Evolutionary conservation across 2,888 invertebrate genomes (phyloP).

Genomic region (Hypercompe scribonia): DNA sequence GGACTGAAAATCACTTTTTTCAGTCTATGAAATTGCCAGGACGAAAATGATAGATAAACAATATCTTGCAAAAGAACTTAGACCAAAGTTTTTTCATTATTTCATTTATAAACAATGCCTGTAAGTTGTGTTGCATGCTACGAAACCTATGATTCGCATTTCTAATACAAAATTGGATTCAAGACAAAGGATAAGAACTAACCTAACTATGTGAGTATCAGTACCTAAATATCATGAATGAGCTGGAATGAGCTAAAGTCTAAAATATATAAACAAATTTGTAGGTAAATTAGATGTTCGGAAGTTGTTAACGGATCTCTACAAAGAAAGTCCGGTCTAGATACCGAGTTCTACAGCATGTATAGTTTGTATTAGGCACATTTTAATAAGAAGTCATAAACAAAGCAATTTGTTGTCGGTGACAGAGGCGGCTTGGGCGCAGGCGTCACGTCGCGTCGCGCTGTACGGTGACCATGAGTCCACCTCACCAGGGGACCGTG

Average conservation of each 20-base stretch:
- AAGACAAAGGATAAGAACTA: background rate
- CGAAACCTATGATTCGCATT: background rate
- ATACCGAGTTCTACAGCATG: slow-evolving; percentile 25
- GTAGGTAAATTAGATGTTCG: background rate
- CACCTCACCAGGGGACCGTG: slow-evolving; percentile 48
- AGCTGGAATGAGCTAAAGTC: background rate
- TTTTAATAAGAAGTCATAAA: slow-evolving; percentile 69
- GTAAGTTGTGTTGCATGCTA: background rate
- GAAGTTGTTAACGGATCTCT: background rate
- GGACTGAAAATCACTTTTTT: background rate
- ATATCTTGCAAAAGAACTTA: background rate
- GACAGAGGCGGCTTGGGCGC: slow-evolving; percentile 56
- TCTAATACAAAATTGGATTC: background rate
- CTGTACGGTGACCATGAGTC: slow-evolving; percentile 50
- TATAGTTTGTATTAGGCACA: slow-evolving; percentile 54
- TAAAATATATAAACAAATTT: background rate
- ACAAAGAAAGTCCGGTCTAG: slow-evolving; percentile 13
- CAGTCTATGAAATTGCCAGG: background rate
- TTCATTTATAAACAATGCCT: too few species aligned
- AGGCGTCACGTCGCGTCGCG: slow-evolving; percentile 46
- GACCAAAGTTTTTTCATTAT: background rate
- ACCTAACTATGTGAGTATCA: too few species aligned
- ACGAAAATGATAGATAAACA: background rate
- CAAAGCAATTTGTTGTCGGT: slow-evolving; percentile 68
- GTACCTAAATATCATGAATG: too few species aligned